A percentile compares a stretch with the other conserved stretches of the same genome.
These are phyloP conservation scores for Eudyptes chrysolophus DNA, from an alignment of 2,113 vertebrate genomes.

Conservation along the genomic window DNA sequence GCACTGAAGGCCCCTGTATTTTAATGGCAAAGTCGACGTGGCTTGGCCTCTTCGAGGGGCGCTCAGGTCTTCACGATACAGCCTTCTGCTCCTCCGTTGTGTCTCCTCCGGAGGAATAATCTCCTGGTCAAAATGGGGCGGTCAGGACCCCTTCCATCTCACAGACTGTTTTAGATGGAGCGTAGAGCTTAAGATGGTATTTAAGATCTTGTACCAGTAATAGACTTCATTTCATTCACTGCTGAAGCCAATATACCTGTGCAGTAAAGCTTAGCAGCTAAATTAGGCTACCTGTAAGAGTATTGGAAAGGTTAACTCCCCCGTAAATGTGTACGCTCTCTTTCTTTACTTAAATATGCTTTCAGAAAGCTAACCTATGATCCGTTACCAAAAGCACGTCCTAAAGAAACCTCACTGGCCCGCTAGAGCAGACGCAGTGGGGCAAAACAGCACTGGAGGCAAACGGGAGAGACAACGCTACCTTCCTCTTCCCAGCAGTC, in stretches of 20 bases:
- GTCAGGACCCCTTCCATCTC: not conserved
- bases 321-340: not conserved
- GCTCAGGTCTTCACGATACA: not conserved
- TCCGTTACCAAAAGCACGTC: not conserved
- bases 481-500: not conserved
- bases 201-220: not conserved
- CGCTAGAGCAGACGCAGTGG: fast-evolving
- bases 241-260: not conserved
- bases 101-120: not conserved
- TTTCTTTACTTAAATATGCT: not conserved
- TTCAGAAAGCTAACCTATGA: not conserved
- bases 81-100: fast-evolving
- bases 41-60: not conserved
- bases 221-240: not conserved
- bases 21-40: not conserved
- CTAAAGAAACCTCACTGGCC: not conserved
- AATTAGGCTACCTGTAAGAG: not conserved
- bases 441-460: not conserved
- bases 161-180: not conserved
- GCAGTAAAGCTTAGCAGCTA: not conserved
- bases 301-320: not conserved
- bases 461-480: not conserved
- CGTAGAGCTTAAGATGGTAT: not conserved
- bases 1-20: not conserved
- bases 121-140: not conserved